These are phyloP conservation scores for Idaea straminata DNA, from an alignment of 2,888 invertebrate species.

Conservation along the genomic window DNA sequence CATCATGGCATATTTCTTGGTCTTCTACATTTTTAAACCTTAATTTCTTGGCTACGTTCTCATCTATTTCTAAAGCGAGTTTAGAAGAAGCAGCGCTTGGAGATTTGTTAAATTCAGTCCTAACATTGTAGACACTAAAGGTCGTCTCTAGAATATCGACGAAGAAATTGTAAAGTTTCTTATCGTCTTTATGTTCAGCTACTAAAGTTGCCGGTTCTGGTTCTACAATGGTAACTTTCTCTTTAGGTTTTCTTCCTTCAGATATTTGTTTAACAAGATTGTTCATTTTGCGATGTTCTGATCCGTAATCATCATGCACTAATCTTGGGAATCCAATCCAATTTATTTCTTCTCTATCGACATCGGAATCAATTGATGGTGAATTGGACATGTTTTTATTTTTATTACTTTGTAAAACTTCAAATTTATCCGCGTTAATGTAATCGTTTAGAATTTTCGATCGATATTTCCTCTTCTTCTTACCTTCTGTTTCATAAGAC, in stretches of 20 bases:
- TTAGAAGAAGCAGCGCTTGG: constrained; percentile 30
- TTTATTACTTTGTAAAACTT: constrained; percentile 46
- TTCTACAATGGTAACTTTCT: constrained; percentile 21
- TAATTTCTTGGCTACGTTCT: constrained; percentile 41
- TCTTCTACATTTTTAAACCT: constrained; percentile 12
- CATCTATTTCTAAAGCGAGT: constrained; percentile 43
- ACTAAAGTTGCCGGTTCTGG: constrained; percentile 37
- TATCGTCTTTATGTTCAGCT: constrained; percentile 34
- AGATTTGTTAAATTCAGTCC: constrained; percentile 22
- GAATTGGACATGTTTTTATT: constrained; percentile 44
- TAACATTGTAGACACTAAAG: constrained; percentile 45
- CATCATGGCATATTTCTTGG: constrained; percentile 10
- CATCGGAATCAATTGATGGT: constrained; percentile 44
- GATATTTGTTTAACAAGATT: constrained; percentile 23
- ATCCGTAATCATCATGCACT: constrained; percentile 12
- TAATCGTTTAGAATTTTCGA: constrained; percentile 36
- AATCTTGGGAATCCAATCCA: constrained; percentile 22
- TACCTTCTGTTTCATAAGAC: constrained; percentile 7
- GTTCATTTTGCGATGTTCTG: constrained; percentile 12
- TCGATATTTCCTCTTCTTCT: constrained; percentile 32
- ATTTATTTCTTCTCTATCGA: constrained; percentile 24
- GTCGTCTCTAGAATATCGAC: constrained; percentile 57
- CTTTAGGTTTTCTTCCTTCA: constrained; percentile 23
- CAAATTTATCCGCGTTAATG: constrained; percentile 34
- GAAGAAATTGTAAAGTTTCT: constrained; percentile 54